Base-by-base conservation (phyloP, 2,888 invertebrate genomes). In the Drosophila hamatofila region DNA sequence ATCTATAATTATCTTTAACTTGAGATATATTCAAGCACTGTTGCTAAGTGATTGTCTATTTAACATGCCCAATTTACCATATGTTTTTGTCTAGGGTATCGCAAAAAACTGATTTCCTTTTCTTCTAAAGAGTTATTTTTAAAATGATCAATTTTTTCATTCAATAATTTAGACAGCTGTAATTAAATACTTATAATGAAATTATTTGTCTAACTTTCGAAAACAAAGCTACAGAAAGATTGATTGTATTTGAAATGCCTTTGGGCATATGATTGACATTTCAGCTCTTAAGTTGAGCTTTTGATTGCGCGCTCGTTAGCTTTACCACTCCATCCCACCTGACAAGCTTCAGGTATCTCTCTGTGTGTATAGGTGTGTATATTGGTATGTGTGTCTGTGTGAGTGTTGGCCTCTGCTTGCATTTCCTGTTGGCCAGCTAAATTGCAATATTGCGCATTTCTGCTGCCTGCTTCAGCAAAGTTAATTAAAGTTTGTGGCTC, bases 341-440 rank as follows among this genome's bases (percentile, higher is more conserved):
- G 23, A n/a, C 27, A 54, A 16, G 54, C 37, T 37, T 8, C 37
- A 52, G 52, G 54, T 58, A 49, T 66, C 39, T 52, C 46, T 30
- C 11, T 46, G 44, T 11, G 33, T 42, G 23, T 23, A 54, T n/a
- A n/a, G n/a, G n/a, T 55, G 37, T 49, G 33, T 54, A 18, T 14
- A 57, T 57, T 42, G 48, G 52, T 14, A 12, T 25, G 46, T n/a
- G 27, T 11, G 12, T 4, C 0, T 42, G 21, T 42, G n/a, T n/a
- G 33, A 14, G 39, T 55, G 33, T 23, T 35, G n/a, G 23, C 35
- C 18, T 8, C 3, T 23, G n/a, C 12, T 21, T 52, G 66, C 66
- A 66, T 48, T 48, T 66, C 58, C 68, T 68, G 56, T 51, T 49
- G 14, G 16, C 9, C 12, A 39, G 61, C 58, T 33, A 39, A 64